Base-by-base conservation (phyloP, 2,797 vertebrate genomes). In the Choloepus didactylus region DNA sequence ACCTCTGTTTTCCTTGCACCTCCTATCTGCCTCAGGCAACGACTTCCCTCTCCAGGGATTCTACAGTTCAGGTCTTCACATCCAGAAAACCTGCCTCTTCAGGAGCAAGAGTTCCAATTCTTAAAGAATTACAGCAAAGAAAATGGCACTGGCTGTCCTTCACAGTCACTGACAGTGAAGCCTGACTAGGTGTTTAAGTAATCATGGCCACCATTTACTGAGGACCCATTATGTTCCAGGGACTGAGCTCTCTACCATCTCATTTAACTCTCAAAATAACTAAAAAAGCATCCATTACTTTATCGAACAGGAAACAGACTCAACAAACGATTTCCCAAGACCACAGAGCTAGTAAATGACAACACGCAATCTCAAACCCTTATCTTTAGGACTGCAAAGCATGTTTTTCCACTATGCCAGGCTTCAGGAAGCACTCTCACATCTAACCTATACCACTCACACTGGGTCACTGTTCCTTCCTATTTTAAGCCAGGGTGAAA, bases 121-220 rank as follows among this genome's bases (percentile, higher is more conserved):
- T 12, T 14, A 76, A 35, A 69, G 69, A 41, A 25, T 41, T 64
- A 38, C 2, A 31, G 70, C 56, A 93, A 6, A 59, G 64, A 54
- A 69, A 56, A 54, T 8, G 18, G 16, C 25, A 6, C 16, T 51
- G 67, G 46, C 27, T 46, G 16, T 12, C 5, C n/a, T 69, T 59
- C 38, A 31, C 3, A 18, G 27, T 67, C 27, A n/a, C 14, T 23
- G 9, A 44, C 10, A 16, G 46, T 3, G 6, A 85, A 44, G 81
- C 44, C 11, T 44, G 12, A 38, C 41, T 10, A 14, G 12, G n/a
- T 0, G 7, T 7, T 31, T 31, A 31, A 31, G 62, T 14, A 10
- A 64, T 5, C 16, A 6, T 2, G 6, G 59, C 46, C 46, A 15
- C 21, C 18, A 6, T 0, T 11, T 1, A 18, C 54, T 6, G 18